Percentiles rank a stretch among this genome's conserved stretches.
Conservation (phyloP, 35 echinoderm and acorn worm species). For the Patiria miniata region DNA sequence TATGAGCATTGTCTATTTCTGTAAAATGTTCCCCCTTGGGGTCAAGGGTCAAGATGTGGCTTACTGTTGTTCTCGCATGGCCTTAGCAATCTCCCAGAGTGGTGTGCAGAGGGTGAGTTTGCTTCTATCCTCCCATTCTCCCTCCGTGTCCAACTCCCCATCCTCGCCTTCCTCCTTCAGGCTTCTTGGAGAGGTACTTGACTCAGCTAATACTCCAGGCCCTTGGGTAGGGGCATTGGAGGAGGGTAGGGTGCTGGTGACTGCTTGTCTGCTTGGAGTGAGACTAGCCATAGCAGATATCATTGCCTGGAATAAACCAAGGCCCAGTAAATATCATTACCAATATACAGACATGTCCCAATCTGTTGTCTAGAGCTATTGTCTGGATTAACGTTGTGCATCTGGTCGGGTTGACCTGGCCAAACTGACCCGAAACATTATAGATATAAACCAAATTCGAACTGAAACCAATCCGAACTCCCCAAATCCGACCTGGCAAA, state of each 20-base stretch:
- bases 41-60: not conserved
- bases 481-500: too few species aligned
- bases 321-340: not conserved
- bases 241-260: not conserved
- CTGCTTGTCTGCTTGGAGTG: not conserved
- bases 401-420: too few species aligned
- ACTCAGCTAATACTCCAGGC: not conserved
- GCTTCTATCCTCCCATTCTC: not conserved
- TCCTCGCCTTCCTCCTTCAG: not conserved
- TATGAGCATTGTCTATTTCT: too few species aligned
- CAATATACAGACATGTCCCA: too few species aligned
- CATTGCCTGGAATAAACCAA: not conserved
- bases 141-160: not conserved
- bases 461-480: too few species aligned
- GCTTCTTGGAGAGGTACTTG: not conserved
- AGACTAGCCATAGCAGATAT: not conserved
- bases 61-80: conserved; percentile 33
- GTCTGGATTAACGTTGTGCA: too few species aligned
- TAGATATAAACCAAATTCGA: too few species aligned
- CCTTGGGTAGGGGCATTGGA: not conserved
- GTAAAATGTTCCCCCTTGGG: too few species aligned
- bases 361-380: too few species aligned
- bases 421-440: too few species aligned
- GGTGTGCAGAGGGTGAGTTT: not conserved
- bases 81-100: conserved; percentile 22